Percentiles rank a stretch among this genome's conserved stretches.
phyloP scores from a whole-genome alignment of 2,888 invertebrate species.

The Spatulosminthurus flaviceps region DNA sequence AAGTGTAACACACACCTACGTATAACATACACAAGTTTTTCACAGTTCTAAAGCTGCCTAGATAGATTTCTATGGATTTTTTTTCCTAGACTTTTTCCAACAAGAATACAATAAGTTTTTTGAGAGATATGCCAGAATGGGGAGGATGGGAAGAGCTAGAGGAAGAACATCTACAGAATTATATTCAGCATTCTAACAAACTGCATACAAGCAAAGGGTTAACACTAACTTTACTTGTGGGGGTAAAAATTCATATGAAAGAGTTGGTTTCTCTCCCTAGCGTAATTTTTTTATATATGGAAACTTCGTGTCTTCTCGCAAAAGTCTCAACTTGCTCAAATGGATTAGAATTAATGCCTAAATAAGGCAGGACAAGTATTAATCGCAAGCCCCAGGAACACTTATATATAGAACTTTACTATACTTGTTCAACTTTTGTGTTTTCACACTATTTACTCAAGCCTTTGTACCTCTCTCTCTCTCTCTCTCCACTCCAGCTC shows the following conservation, averaged over 20 bases:
- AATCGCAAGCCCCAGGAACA: not conserved
- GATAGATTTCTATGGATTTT: not conserved
- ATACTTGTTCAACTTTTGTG: conserved; percentile 4
- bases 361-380: conserved; percentile 5
- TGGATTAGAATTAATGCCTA: conserved; percentile 12
- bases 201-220: too few relatives aligned
- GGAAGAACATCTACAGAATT: too few relatives aligned
- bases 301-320: not conserved
- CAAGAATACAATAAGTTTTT: not conserved
- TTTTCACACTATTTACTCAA: conserved; percentile 18
- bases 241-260: too few relatives aligned
- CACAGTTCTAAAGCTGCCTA: not conserved
- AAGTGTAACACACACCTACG: not conserved
- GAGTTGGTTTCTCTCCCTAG: too few relatives aligned
- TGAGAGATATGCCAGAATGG: too few relatives aligned
- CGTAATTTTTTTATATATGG: not conserved
- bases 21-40: not conserved
- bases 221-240: too few relatives aligned
- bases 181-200: too few relatives aligned
- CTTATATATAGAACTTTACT: too few relatives aligned
- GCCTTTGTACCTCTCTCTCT: not conserved
- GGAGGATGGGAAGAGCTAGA: too few relatives aligned
- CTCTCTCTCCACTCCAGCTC: too few relatives aligned
- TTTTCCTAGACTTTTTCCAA: not conserved
- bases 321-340: not conserved